Evolutionary conservation across 2,797 vertebrate genomes (phyloP), one percentile per base, ranked within the genome.

Genomic region (Scarus forsteni): DNA sequence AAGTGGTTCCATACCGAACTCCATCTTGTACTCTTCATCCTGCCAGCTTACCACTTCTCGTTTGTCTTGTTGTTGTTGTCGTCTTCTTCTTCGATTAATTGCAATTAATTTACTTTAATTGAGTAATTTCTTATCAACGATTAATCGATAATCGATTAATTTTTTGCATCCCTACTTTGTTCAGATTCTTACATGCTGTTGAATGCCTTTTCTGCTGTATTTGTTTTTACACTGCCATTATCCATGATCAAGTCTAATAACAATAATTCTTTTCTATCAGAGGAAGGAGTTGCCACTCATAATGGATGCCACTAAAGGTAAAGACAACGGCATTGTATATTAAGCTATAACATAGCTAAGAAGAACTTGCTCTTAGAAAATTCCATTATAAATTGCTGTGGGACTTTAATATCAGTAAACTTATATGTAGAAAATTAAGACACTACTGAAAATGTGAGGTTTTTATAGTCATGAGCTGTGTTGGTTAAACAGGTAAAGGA

Each of bases 291-390:
- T 81, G 63, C 68, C 66, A 85, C 58, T 69, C 65, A 1, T 65
- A 74, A 92, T 93, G 91, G 92, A 92, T 6, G 83, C 84, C 68
- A 88, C 42, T 85, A 92, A 91, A 91, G 87, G 90, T 88, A 83
- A 80, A 58, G 11, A 13, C 35, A 60, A 10, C 3, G 7, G 1
- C 38, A 2, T 8, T 35, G 18, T 18, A 4, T 14, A 45, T 0
- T 61, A 4, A 48, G 11, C 7, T 12, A 27, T 57, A 3, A 6
- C 9, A 12, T 1, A 8, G 7, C 55, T 19, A 35, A 55, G 34
- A 1, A 40, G 27, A 27, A 27, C 27, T 27, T 27, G 27, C 27
- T 4, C 27, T 27, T 4, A 27, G 27, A 27, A 27, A 27, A 27
- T 27, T 27, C 27, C 2, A 27, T 27, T 27, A 27, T 27, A 27